Base-by-base conservation (phyloP, 53 echinoderm and acorn worm genomes). In the Henricia sp. region DNA sequence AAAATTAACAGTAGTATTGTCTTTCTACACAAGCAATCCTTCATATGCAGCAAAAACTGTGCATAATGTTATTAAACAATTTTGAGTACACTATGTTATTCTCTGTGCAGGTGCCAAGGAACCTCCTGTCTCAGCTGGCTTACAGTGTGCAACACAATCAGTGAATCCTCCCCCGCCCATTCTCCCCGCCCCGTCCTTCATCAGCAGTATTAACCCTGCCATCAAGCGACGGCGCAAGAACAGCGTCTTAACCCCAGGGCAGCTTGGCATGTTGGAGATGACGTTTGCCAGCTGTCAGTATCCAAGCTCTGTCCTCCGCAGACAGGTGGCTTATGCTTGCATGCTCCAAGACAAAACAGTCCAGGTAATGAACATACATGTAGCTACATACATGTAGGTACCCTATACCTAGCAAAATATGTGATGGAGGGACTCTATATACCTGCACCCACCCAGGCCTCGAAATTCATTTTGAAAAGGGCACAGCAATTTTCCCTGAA, bases 251-350 rank as follows among this genome's bases (percentile, higher is more conserved):
- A 59, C 68, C 53, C 20, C 30, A 14, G 46, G 70, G 26, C 84
- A 89, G 28, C 56, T 39, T 20, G 84, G 84, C 13, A 69, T 89
- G 20, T 59, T 89, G 24, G 89, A 89, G 77, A 84, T 84, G 43
- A 84, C 89, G 32, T 89, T 89, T 66, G 73, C 54, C 46, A 67
- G 36, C 52, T 28, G 38, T n/a, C 84, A 76, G 12, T 76, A 89
- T 39, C 89, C 89, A 9, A 70, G 84, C 40, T 68, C 76, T 50
- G 84, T 84, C 12, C 84, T 82, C 21, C 74, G 76, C 58, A 76
- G 58, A 35, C 77, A 84, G 25, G 74, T 89, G 3, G 75, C 84
- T 8, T 84, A 89, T 39, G 62, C 77, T 24, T 84, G 84, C 19
- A 69, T 69, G 23, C 56, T 89, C 24, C 58, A 57, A 11, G 21